A percentile compares a stretch with the other conserved stretches of the same genome.
Evolutionary conservation across 2,113 vertebrate species (phyloP).

Genomic region (Thunnus maccoyii): DNA sequence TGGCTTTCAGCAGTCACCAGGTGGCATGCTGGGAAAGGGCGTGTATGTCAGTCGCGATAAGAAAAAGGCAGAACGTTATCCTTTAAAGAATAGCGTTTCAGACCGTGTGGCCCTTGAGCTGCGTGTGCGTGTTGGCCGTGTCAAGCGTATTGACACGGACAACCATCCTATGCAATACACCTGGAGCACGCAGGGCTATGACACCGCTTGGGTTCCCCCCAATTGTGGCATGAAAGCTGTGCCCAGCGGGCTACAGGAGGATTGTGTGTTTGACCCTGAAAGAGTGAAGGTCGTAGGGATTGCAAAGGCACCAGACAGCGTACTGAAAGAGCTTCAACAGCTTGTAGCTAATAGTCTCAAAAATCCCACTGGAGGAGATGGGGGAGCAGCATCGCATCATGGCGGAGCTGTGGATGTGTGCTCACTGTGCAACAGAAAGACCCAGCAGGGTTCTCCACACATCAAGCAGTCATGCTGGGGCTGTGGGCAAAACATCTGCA

Average conservation of each 20-base stretch:
- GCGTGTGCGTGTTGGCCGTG: constrained; percentile 61
- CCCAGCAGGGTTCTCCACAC: constrained; percentile 53
- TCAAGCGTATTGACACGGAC: constrained; percentile 75
- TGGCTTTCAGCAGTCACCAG: constrained; percentile 70
- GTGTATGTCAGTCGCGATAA: constrained; percentile 78
- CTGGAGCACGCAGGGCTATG: constrained; percentile 66
- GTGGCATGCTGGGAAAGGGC: constrained; percentile 80
- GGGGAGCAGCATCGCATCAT: background rate
- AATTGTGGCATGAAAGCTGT: constrained; percentile 71
- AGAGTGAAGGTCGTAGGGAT: constrained; percentile 70
- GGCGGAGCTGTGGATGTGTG: constrained; percentile 40
- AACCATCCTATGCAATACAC: constrained; percentile 73
- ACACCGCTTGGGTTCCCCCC: constrained; percentile 81
- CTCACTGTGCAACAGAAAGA: constrained; percentile 65
- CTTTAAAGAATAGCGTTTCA: background rate
- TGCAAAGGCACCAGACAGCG: constrained; percentile 54
- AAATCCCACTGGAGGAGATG: background rate
- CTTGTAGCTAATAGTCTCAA: constrained; percentile 44
- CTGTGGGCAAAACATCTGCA: constrained; percentile 76
- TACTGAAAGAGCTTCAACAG: constrained; percentile 61
- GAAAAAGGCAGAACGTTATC: constrained; percentile 76
- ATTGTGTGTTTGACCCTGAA: constrained; percentile 82
- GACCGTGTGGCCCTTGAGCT: constrained; percentile 72
- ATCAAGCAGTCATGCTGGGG: constrained; percentile 73
- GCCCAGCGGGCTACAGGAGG: constrained; percentile 78